Percentiles rank a stretch among this genome's conserved stretches.
These are phyloP conservation scores for Drosophila elegans DNA, from an alignment of 1,140 invertebrate species.

Conservation along the genomic window DNA sequence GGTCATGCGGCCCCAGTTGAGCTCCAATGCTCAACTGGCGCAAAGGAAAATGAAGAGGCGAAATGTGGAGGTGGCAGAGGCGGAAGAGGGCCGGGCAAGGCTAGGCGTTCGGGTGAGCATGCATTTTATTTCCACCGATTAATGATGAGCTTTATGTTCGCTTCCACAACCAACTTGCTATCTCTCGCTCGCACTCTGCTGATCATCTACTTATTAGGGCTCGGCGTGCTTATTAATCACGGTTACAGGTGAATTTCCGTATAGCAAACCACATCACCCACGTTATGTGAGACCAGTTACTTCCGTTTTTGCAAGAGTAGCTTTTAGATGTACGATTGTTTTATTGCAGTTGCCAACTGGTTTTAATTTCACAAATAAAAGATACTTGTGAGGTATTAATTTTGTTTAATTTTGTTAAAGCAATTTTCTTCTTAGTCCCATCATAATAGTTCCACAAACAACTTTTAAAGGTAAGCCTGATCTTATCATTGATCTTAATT, in stretches of 20 bases:
- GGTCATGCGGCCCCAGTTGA: conserved; percentile 78
- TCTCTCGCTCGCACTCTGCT: conserved; percentile 12
- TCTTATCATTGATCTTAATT: too few species aligned
- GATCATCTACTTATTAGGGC: conserved; percentile 28
- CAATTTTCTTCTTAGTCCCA: too few species aligned
- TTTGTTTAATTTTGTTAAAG: too few species aligned
- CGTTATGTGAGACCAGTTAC: too few species aligned
- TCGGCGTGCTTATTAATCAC: conserved; percentile 31
- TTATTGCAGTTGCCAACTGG: too few species aligned
- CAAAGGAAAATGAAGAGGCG: conserved; percentile 29
- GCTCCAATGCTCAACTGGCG: conserved; percentile 73
- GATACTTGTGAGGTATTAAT: too few species aligned
- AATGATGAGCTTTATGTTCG: conserved; percentile 71
- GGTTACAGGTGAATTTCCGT: conserved; percentile 16
- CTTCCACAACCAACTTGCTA: conserved; percentile 42
- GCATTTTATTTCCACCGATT: conserved; percentile 74
- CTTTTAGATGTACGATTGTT: too few species aligned
- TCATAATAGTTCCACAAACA: too few species aligned
- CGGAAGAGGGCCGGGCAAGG: neutral
- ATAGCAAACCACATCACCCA: neutral
- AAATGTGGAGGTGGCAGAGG: neutral
- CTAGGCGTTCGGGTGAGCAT: conserved; percentile 38
- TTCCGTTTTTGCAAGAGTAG: too few species aligned
- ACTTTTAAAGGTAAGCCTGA: too few species aligned
- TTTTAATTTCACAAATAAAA: too few species aligned